These are phyloP conservation scores for Thinocorus orbignyianus DNA, from an alignment of 2,113 vertebrate genomes.

Conservation along the genomic window DNA sequence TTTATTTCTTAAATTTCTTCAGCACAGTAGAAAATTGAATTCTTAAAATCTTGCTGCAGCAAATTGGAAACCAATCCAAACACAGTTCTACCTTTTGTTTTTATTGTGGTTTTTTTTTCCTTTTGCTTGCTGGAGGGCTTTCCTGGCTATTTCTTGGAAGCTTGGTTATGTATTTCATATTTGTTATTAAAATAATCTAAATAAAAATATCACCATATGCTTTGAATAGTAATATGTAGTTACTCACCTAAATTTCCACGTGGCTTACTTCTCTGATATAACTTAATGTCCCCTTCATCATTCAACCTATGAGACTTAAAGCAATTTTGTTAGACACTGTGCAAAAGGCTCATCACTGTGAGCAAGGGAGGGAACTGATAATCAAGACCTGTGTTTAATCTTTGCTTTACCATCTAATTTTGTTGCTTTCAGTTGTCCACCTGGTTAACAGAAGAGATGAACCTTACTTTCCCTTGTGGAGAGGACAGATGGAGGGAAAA, in stretches of 20 bases:
- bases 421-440: not conserved
- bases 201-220: not conserved
- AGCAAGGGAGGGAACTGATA: not conserved
- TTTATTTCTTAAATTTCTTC: not conserved
- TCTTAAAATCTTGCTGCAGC: not conserved
- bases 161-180: not conserved
- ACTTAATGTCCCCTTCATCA: not conserved
- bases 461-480: not conserved
- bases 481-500: not conserved
- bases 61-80: not conserved
- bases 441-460: not conserved
- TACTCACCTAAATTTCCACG: accelerated
- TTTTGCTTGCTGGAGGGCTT: not conserved
- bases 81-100: not conserved
- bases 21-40: not conserved
- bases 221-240: not conserved
- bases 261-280: not conserved
- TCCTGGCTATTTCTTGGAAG: not conserved
- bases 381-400: not conserved
- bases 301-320: not conserved
- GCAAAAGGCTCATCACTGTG: not conserved
- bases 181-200: not conserved
- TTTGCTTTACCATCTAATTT: not conserved
- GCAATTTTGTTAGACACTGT: not conserved
- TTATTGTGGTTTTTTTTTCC: not conserved